A percentile compares a stretch with the other conserved stretches of the same genome.
Evolutionary conservation across 2,797 vertebrate genomes (phyloP).

Genomic region (Clarias fuscus): DNA sequence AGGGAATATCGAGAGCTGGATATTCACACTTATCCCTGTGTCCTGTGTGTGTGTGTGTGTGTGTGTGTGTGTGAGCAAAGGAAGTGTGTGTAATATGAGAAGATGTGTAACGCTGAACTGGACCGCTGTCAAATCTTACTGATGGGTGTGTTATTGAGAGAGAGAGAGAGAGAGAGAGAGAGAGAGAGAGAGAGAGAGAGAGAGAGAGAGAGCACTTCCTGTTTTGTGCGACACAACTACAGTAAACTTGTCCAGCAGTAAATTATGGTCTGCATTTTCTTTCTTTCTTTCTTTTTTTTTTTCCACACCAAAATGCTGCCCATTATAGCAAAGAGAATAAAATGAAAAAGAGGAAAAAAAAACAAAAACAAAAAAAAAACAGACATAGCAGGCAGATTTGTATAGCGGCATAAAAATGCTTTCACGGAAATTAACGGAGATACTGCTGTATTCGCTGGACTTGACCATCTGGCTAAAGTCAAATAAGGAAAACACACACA

Average conservation of each 20-base stretch:
- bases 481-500: conserved; percentile 26
- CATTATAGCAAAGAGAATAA: conserved; percentile 29
- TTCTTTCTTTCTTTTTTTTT: not conserved
- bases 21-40: conserved; percentile 82
- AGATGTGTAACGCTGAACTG: conserved; percentile 62
- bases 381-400: conserved; percentile 31
- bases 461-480: conserved; percentile 47
- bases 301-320: conserved; percentile 5
- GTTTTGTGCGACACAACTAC: not conserved
- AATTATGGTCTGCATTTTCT: not conserved
- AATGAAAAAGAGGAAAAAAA: conserved; percentile 15
- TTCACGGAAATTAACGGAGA: conserved; percentile 41
- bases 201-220: conserved; percentile 1
- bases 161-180: not conserved
- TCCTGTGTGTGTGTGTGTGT: conserved; percentile 17
- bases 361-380: conserved; percentile 12
- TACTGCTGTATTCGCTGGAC: conserved; percentile 37
- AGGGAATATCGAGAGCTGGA: conserved; percentile 88
- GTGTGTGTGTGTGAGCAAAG: conserved; percentile 35
- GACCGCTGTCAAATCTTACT: conserved; percentile 63
- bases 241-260: conserved; percentile 19
- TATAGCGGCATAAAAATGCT: conserved; percentile 44
- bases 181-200: not conserved
- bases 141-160: conserved; percentile 10
- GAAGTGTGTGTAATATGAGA: conserved; percentile 33